Evolutionary conservation across 2,888 invertebrate genomes (phyloP).

Genomic region (Acrobasis consociella): DNA sequence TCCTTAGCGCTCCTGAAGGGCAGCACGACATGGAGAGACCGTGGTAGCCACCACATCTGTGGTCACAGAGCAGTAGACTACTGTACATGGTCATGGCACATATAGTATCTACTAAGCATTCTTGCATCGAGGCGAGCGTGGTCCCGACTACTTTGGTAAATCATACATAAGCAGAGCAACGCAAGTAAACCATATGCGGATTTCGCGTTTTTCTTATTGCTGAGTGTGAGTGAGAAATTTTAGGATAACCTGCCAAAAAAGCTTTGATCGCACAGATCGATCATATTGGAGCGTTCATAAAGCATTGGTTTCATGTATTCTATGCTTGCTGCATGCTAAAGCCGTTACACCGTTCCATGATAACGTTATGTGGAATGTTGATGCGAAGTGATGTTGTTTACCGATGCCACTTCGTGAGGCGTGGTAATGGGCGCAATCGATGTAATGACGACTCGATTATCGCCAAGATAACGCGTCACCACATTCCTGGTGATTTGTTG

Average conservation of each 20-base stretch:
- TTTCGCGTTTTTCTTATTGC: no score
- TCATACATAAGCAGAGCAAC: no score
- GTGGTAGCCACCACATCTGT: slow-evolving; percentile 68
- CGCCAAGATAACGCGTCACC: slow-evolving; percentile 35
- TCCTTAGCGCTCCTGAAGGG: slow-evolving; percentile 75
- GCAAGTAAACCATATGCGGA: no score
- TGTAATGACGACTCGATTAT: slow-evolving; percentile 43
- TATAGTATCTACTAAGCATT: no score
- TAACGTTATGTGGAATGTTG: slow-evolving; percentile 62
- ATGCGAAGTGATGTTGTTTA: slow-evolving; percentile 46
- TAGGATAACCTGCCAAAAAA: no score
- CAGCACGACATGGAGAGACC: slow-evolving; percentile 55
- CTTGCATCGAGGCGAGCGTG: slow-evolving; percentile 59
- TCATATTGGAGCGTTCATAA: background rate
- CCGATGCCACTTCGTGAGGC: slow-evolving; percentile 46
- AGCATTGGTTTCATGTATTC: background rate
- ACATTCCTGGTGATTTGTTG: slow-evolving; percentile 8
- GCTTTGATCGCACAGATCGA: background rate
- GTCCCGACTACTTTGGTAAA: slow-evolving; percentile 52
- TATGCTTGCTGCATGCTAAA: background rate
- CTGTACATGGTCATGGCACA: slow-evolving; percentile 73
- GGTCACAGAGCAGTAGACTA: slow-evolving; percentile 26
- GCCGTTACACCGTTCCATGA: slow-evolving; percentile 30
- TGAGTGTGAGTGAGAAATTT: no score
- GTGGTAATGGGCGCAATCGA: slow-evolving; percentile 40